Conservation (phyloP, 2,888 invertebrate genomes). For the Steinernema carpocapsae region DNA sequence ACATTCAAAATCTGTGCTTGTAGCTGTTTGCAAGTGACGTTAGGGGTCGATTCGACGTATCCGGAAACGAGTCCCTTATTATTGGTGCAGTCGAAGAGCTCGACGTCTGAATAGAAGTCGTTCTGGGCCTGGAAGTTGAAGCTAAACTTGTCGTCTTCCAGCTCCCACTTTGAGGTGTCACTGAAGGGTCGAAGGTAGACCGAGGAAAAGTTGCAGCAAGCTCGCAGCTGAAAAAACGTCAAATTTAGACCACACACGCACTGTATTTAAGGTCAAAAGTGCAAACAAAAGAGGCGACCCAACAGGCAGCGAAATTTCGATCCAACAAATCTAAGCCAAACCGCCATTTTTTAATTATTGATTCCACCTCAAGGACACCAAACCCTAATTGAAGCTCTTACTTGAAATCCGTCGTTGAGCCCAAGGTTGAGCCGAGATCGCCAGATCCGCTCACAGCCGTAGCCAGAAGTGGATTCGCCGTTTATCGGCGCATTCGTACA, state of each 20-base stretch:
- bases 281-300: background rate
- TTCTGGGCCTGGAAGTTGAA: background rate
- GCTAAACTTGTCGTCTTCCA: conserved; percentile 6
- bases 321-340: background rate
- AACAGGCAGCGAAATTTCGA: no score
- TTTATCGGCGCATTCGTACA: background rate
- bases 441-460: conserved; percentile 5
- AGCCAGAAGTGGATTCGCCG: background rate
- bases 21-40: conserved; percentile 18
- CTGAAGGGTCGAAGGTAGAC: conserved; percentile 6
- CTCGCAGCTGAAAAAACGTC: conserved; percentile 12
- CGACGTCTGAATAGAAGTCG: conserved; percentile 23
- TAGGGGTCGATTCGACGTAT: background rate
- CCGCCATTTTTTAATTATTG: no score
- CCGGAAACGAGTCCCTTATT: background rate
- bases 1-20: conserved; percentile 12
- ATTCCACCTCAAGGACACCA: no score
- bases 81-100: conserved; percentile 13
- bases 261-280: background rate
- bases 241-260: conserved; percentile 19
- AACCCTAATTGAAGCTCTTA: background rate
- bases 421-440: conserved; percentile 26
- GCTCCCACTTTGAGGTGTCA: conserved; percentile 4
- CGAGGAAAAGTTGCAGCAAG: conserved; percentile 13
- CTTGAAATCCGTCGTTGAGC: conserved; percentile 24